Conservation (phyloP, 2,113 vertebrate species). For the Leucopsar rothschildi region DNA sequence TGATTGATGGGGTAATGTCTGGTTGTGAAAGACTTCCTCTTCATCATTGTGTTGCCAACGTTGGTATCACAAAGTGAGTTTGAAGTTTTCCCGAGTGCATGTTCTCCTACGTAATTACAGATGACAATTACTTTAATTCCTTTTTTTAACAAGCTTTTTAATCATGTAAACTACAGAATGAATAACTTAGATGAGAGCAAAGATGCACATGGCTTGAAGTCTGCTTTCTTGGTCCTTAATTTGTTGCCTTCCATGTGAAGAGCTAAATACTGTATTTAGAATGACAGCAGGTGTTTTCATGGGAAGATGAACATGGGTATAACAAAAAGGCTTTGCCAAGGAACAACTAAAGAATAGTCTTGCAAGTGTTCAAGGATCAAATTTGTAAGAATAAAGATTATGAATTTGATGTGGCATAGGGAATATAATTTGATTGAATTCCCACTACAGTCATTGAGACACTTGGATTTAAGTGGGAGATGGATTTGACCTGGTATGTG, state of each 20-base stretch:
- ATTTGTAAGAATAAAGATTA: not conserved
- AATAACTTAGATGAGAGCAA: conserved; percentile 19
- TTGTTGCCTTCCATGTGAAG: not conserved
- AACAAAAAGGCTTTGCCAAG: not conserved
- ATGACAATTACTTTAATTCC: conserved; percentile 53
- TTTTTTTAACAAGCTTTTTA: conserved; percentile 41
- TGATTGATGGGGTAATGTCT: conserved; percentile 71
- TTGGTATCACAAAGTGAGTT: conserved; percentile 40
- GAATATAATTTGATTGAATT: not conserved
- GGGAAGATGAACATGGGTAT: not conserved
- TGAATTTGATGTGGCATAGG: not conserved
- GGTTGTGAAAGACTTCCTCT: conserved; percentile 58
- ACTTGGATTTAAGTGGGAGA: not conserved
- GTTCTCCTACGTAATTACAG: conserved; percentile 56
- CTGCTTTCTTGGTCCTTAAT: not conserved
- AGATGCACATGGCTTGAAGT: not conserved
- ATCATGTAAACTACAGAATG: conserved; percentile 30
- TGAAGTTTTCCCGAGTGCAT: conserved; percentile 56
- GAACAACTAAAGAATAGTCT: not conserved
- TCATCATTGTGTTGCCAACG: conserved; percentile 54
- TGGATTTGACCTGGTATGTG: not conserved
- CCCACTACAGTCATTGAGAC: not conserved
- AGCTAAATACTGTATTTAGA: not conserved
- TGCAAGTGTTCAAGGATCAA: not conserved
- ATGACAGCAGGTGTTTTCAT: conserved; percentile 25